A percentile compares a stretch with the other conserved stretches of the same genome.
phyloP scores from a whole-genome alignment of 2,888 invertebrate species.

The Charanyca ferruginea region DNA sequence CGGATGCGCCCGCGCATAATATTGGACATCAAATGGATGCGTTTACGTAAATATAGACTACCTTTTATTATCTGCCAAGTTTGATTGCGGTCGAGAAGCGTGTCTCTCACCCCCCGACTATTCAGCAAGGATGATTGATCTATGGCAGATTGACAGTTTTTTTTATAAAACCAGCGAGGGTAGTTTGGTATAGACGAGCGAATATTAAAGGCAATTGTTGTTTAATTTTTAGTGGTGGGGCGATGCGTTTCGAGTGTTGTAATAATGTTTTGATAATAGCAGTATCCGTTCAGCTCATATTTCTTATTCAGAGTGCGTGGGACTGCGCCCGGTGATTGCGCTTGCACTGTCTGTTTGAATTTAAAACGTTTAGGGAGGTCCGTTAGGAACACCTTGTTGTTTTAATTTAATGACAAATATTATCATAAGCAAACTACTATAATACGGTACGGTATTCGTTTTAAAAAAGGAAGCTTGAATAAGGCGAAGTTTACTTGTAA shows the following conservation, averaged over 20 bases:
- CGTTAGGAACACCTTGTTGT: constrained; percentile 83
- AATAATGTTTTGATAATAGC: constrained; percentile 91
- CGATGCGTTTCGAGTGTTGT: constrained; percentile 89
- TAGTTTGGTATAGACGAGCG: constrained; percentile 82
- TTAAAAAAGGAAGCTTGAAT: not conserved
- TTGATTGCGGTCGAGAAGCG: constrained; percentile 82
- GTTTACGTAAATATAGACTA: constrained; percentile 89
- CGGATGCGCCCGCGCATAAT: constrained; percentile 83
- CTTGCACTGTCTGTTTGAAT: constrained; percentile 77
- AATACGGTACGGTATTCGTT: not conserved
- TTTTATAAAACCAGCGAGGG: constrained; percentile 87
- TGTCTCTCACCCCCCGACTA: constrained; percentile 83
- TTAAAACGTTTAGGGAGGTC: constrained; percentile 76
- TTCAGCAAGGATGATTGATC: constrained; percentile 90
- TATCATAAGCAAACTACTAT: not conserved
- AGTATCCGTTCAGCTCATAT: constrained; percentile 90
- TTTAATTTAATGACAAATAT: constrained; percentile 54
- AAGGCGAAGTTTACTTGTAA: no score
- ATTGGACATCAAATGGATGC: constrained; percentile 88
- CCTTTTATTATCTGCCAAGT: constrained; percentile 88
- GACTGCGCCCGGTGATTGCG: constrained; percentile 76
- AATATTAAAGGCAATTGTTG: constrained; percentile 91
- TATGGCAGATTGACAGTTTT: constrained; percentile 90
- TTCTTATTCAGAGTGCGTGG: constrained; percentile 91
- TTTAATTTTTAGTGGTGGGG: constrained; percentile 90